Evolutionary conservation across 2,888 invertebrate genomes (phyloP), one percentile per base, ranked within the genome.

Genomic region (Metalampra italica): DNA sequence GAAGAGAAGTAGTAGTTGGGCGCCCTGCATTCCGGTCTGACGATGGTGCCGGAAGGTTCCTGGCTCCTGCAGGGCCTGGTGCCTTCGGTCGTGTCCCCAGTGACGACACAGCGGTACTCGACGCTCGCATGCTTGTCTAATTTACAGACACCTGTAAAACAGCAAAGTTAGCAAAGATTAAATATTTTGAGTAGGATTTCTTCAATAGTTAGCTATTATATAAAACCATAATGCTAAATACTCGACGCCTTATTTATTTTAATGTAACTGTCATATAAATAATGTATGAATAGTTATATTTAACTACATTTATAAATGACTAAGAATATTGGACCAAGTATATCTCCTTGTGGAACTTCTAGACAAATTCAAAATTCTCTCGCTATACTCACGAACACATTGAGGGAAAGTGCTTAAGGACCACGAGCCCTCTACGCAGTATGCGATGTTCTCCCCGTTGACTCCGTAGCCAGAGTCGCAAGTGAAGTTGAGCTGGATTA

Each of bases 361-460:
- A 22, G 22, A 22, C 3, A 2, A 22, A 22, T 22, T n/a, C n/a
- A n/a, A 22, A 22, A 22, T 3, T 22, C 22, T 22, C 22, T 22
- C 2, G 22, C 22, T 2, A 53, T 56, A 72, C 75, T 32, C 7
- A 32, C 77, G 68, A 32, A 57, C 56, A 53, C 77, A 77, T 15
- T 55, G 53, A 1, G 66, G 63, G 29, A 62, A 32, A 2, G 1
- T 29, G 41, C 37, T 43, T 0, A 47, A 42, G 0, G 56, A 55
- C 82, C 77, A 85, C 0, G 42, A 40, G 0, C 82, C 82, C 0
- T 65, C 58, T 12, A 56, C 56, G 47, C 83, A 83, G 53, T 60
- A 63, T 13, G 72, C 45, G 0, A 49, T 36, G 9, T 34, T 47
- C 1, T 49, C 29, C 0, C 66, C 72, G 0, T 59, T 38, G 0